Conservation (phyloP, 37 sponge, comb jelly and placozoan genomes). For the Agelas oroides region DNA sequence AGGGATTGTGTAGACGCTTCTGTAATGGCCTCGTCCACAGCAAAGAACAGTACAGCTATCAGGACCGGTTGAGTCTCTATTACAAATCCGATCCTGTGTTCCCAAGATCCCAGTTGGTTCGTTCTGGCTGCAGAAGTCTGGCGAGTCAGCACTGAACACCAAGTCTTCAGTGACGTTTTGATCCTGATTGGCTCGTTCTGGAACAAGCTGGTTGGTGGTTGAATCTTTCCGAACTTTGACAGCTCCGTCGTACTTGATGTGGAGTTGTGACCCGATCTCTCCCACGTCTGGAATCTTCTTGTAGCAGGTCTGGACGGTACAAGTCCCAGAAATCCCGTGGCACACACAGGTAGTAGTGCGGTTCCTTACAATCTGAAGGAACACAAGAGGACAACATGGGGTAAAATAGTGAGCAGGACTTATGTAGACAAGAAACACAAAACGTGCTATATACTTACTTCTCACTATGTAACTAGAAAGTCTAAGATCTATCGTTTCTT, state of each 20-base stretch:
- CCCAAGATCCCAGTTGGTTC: conserved; percentile 25
- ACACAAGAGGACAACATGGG: not conserved
- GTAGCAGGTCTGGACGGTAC: conserved; percentile 73
- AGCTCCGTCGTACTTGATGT: conserved; percentile 24
- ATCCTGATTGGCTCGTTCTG: not conserved
- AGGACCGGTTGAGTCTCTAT: not conserved
- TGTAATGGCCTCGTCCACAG: conserved; percentile 28
- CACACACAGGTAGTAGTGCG: conserved; percentile 35
- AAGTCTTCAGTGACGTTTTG: not conserved
- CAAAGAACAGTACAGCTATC: conserved; percentile 39
- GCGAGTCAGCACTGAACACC: conserved; percentile 29
- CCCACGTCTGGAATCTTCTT: not conserved
- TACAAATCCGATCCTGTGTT: conserved; percentile 26
- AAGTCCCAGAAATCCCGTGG: conserved; percentile 74
- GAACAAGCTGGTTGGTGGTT: not conserved
- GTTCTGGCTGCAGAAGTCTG: conserved; percentile 38
- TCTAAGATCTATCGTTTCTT: no score
- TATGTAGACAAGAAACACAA: not conserved
- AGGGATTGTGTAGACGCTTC: not conserved
- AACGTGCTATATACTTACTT: not conserved
- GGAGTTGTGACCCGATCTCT: conserved; percentile 35
- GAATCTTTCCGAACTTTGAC: conserved; percentile 6
- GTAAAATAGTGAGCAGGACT: no score
- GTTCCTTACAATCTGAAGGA: not conserved
- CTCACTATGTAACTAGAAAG: no score